Evolutionary conservation across 1,140 invertebrate species (phyloP).

Genomic region (Aphelinus atriplicis): DNA sequence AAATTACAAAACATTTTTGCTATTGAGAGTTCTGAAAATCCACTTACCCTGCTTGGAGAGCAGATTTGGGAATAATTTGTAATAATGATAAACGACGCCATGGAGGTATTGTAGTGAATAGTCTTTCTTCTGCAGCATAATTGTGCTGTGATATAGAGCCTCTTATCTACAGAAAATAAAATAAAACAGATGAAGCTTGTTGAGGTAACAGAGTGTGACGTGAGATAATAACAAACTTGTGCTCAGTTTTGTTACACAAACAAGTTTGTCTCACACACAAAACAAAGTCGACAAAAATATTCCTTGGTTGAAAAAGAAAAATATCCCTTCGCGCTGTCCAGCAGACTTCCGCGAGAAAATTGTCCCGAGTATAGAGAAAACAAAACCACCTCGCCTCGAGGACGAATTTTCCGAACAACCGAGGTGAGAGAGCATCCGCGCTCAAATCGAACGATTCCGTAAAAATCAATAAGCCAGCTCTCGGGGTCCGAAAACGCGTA

Average conservation of each 20-base stretch:
- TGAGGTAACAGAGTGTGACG: no score
- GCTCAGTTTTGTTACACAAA: background rate
- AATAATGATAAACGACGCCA: slow-evolving; percentile 60
- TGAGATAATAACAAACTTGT: slow-evolving; percentile 9
- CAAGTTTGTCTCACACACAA: background rate
- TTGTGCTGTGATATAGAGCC: slow-evolving; percentile 60
- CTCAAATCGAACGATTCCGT: no score
- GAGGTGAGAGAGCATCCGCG: no score
- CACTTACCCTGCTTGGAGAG: slow-evolving; percentile 62
- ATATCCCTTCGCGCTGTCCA: no score
- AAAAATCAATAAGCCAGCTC: no score
- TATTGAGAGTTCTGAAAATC: slow-evolving; percentile 10
- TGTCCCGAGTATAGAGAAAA: no score
- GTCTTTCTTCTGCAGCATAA: slow-evolving; percentile 61
- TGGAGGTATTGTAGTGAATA: slow-evolving; percentile 60
- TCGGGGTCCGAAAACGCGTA: no score
- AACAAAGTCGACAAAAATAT: background rate
- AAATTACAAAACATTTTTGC: background rate
- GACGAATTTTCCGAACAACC: no score
- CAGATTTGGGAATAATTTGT: slow-evolving; percentile 62
- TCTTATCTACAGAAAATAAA: slow-evolving; percentile 52
- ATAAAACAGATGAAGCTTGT: slow-evolving; percentile 30
- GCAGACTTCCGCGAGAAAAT: no score
- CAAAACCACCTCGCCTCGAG: no score
- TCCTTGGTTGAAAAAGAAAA: background rate